A percentile compares a stretch with the other conserved stretches of the same genome.
phyloP scores from a whole-genome alignment of 1,140 invertebrate species.

The Nebria ingens region DNA sequence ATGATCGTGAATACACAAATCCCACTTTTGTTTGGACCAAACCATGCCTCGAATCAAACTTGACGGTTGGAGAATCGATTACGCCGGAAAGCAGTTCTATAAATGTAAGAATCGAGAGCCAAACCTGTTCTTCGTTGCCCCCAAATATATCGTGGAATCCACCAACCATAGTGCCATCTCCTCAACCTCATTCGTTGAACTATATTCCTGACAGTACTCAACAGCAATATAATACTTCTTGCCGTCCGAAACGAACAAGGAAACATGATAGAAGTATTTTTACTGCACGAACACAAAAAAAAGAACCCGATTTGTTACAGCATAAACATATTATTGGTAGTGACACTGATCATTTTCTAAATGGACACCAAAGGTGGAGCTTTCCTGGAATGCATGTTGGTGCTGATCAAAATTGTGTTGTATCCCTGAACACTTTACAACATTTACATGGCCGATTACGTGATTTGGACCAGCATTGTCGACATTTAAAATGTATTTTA shows the following conservation, averaged over 20 bases:
- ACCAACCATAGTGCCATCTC: neutral
- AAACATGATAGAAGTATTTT: constrained; percentile 26
- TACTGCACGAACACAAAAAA: neutral
- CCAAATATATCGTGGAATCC: neutral
- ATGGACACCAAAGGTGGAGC: constrained; percentile 9
- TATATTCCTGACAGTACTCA: neutral
- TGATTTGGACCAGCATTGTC: constrained; percentile 47
- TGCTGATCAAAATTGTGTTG: constrained; percentile 20
- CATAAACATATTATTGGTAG: neutral
- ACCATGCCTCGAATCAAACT: neutral
- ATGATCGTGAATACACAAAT: neutral
- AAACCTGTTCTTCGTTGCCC: neutral
- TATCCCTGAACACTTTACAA: constrained; percentile 34
- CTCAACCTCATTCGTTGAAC: constrained; percentile 1
- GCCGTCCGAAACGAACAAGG: constrained; percentile 27
- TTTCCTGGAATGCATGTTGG: neutral
- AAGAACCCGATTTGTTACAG: neutral
- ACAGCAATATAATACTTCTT: constrained; percentile 18
- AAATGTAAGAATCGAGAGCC: neutral
- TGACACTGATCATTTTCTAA: neutral
- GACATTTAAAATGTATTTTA: constrained; percentile 47
- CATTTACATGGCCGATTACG: constrained; percentile 38
- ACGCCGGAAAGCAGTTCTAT: neutral
- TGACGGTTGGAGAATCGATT: neutral
- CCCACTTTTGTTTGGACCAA: neutral